These are phyloP conservation scores for Adoxophyes honmai DNA, from an alignment of 1,140 invertebrate species.

Conservation along the genomic window DNA sequence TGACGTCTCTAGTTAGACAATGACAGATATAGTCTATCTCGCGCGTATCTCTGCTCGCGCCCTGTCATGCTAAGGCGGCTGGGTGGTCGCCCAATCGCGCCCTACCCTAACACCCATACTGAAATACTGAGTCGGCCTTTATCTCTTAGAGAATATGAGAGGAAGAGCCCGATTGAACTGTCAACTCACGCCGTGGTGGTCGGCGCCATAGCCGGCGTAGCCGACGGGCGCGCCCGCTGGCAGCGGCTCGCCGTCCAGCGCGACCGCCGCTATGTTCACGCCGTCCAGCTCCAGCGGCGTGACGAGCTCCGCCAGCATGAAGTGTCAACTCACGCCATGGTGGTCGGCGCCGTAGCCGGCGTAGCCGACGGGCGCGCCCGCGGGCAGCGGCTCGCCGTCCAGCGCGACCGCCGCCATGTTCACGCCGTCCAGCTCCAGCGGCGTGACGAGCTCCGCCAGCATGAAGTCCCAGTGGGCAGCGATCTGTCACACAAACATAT, in stretches of 20 bases:
- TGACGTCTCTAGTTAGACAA: too few relatives aligned
- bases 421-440: constrained; percentile 44
- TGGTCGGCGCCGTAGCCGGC: constrained; percentile 57
- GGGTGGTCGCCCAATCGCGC: too few relatives aligned
- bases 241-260: constrained; percentile 27
- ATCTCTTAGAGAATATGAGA: too few relatives aligned
- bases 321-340: constrained; percentile 61
- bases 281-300: constrained; percentile 47
- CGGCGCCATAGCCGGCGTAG: constrained; percentile 58
- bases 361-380: constrained; percentile 42
- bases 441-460: constrained; percentile 50
- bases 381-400: constrained; percentile 22
- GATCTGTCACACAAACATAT: constrained; percentile 34
- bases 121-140: too few relatives aligned
- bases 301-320: constrained; percentile 53
- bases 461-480: constrained; percentile 61
- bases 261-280: constrained; percentile 38
- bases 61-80: too few relatives aligned
- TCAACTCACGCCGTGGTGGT: constrained; percentile 49
- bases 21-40: too few relatives aligned
- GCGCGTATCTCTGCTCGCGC: too few relatives aligned
- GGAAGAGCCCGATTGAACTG: too few relatives aligned
- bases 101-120: too few relatives aligned
- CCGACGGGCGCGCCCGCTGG: constrained; percentile 34
- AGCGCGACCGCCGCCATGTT: constrained; percentile 43